Evolutionary conservation across 1,140 invertebrate species (phyloP).

Genomic region (Drosophila azteca): DNA sequence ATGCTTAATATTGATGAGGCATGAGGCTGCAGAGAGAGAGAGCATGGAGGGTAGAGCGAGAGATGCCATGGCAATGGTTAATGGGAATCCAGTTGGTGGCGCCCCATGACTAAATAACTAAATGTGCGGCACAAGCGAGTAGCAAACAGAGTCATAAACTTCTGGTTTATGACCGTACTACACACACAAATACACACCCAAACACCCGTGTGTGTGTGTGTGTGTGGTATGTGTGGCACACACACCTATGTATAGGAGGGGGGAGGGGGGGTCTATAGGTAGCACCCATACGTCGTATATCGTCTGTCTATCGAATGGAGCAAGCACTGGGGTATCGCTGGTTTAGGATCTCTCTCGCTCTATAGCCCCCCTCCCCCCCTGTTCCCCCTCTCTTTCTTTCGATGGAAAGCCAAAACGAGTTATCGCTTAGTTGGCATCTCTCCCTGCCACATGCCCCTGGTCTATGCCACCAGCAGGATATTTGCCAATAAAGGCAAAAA

Average conservation of each 20-base stretch:
- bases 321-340: constrained; percentile 35
- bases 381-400: background rate
- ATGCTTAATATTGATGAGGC: constrained; percentile 75
- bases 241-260: constrained; percentile 21
- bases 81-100: constrained; percentile 43
- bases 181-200: constrained; percentile 23
- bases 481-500: constrained; percentile 79
- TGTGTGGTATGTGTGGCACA: background rate
- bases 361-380: background rate
- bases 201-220: too few relatives aligned
- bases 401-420: constrained; percentile 66
- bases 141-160: constrained; percentile 80
- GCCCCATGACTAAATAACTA: constrained; percentile 70
- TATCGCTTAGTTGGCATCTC: constrained; percentile 71
- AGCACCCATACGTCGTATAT: constrained; percentile 14
- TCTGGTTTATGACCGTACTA: constrained; percentile 65
- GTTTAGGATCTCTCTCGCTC: constrained; percentile 53
- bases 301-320: constrained; percentile 47
- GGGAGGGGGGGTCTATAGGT: background rate
- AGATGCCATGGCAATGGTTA: constrained; percentile 23
- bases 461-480: constrained; percentile 71
- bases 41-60: background rate
- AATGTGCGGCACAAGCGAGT: constrained; percentile 59
- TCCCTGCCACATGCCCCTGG: constrained; percentile 4
- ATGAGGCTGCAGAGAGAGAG: background rate